These are phyloP conservation scores for Spongilla lacustris DNA, from an alignment of 37 sponge, comb jelly and placozoan species.

Conservation along the genomic window DNA sequence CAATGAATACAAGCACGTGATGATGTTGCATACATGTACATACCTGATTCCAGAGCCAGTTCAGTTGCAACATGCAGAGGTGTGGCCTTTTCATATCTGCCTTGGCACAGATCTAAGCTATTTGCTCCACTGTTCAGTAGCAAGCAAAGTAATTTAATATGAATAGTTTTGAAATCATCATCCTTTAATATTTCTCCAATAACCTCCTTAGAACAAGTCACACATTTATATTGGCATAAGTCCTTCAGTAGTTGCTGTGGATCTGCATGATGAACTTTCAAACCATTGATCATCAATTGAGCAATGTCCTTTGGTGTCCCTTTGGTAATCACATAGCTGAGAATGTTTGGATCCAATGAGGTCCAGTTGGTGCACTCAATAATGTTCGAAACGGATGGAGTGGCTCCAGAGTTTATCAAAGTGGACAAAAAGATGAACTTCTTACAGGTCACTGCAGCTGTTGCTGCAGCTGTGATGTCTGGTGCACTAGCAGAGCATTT, in stretches of 20 bases:
- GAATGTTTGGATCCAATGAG: not conserved
- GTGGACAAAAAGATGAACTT: not conserved
- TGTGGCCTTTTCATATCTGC: not conserved
- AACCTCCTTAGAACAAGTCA: too few species aligned
- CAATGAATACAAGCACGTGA: too few species aligned
- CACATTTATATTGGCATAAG: too few species aligned
- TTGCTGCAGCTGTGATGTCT: not conserved
- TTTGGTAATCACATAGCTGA: not conserved
- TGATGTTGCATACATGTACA: not conserved
- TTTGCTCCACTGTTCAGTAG: not conserved
- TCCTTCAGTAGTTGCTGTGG: too few species aligned
- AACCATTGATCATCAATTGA: not conserved
- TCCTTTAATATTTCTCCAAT: too few species aligned
- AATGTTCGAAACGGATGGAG: not conserved
- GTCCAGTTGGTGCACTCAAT: not conserved
- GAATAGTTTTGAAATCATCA: not conserved
- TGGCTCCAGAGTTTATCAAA: not conserved
- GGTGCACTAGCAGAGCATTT: not conserved
- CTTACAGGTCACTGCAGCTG: not conserved
- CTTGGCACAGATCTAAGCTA: not conserved
- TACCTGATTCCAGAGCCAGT: not conserved
- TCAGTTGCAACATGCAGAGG: not conserved
- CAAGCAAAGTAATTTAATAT: not conserved
- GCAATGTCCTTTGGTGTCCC: not conserved
- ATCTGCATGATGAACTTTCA: not conserved